Conservation (phyloP, 2,113 vertebrate species). For the Panthera tigris region DNA sequence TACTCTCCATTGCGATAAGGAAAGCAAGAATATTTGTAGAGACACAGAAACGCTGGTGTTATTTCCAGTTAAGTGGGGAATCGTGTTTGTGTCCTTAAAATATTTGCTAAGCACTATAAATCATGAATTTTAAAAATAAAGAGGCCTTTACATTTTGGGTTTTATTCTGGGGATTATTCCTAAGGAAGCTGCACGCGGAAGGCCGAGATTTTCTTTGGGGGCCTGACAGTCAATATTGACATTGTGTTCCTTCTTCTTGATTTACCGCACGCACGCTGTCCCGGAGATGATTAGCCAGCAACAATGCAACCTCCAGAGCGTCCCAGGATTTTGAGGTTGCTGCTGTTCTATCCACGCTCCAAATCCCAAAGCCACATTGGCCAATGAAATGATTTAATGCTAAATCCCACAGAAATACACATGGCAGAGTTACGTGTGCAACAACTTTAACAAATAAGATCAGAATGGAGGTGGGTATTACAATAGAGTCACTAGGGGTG, state of each 20-base stretch:
- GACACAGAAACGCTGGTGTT: conserved; percentile 8
- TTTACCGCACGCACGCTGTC: neutral
- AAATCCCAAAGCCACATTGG: neutral
- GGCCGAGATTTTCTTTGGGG: neutral
- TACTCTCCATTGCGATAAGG: neutral
- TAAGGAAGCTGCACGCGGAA: conserved; percentile 36
- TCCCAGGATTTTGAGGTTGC: neutral
- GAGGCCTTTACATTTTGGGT: conserved; percentile 36
- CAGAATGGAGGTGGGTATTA: neutral
- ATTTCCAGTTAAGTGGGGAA: conserved; percentile 27
- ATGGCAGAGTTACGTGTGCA: neutral
- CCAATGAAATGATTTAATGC: neutral
- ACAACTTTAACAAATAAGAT: conserved; percentile 31
- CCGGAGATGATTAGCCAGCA: neutral
- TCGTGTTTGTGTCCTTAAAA: conserved; percentile 36
- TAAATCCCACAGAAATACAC: conserved; percentile 17
- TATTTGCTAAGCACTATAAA: conserved; percentile 41
- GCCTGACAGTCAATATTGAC: neutral
- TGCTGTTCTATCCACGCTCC: neutral
- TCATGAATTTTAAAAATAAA: conserved; percentile 52
- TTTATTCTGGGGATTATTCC: neutral
- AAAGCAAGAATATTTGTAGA: neutral
- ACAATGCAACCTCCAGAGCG: neutral
- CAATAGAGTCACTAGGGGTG: neutral
- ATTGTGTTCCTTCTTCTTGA: neutral